Conservation (phyloP, 2,113 vertebrate genomes). For the Chloroceryle aenea region DNA sequence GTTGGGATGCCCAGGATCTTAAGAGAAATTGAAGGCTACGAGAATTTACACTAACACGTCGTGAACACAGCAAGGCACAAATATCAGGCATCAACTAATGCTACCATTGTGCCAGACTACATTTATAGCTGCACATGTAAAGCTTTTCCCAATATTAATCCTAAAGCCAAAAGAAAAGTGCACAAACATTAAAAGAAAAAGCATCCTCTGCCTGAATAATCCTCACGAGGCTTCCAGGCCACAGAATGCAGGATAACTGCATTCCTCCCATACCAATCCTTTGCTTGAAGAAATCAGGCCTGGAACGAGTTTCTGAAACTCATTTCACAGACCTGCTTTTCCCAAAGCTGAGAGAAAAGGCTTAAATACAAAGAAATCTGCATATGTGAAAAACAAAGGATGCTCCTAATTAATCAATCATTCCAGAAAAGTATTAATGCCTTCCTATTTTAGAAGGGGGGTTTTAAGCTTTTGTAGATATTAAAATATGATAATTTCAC, state of each 20-base stretch:
- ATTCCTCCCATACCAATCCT: constrained; percentile 80
- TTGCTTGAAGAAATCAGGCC: constrained; percentile 62
- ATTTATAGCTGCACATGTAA: not conserved
- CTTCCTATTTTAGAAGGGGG: not conserved
- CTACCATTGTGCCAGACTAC: not conserved
- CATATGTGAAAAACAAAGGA: not conserved
- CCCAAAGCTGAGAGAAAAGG: constrained; percentile 6
- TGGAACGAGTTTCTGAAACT: constrained; percentile 62
- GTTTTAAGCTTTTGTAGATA: not conserved
- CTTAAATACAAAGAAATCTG: constrained; percentile 15
- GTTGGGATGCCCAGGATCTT: not conserved
- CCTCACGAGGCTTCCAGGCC: constrained; percentile 62
- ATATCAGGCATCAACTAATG: not conserved
- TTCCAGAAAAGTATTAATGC: not conserved
- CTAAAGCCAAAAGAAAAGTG: not conserved
- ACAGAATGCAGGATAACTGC: constrained; percentile 70
- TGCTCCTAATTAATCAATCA: constrained; percentile 37
- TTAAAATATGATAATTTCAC: constrained; percentile 10
- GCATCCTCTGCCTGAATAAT: constrained; percentile 27
- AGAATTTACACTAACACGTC: not conserved
- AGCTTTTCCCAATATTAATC: not conserved
- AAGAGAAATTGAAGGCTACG: not conserved
- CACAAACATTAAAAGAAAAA: not conserved
- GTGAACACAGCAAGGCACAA: not conserved
- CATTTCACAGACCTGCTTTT: constrained; percentile 63